These are phyloP conservation scores for Brachyrhaphis roseni DNA, from an alignment of 2,797 vertebrate species.

Conservation along the genomic window DNA sequence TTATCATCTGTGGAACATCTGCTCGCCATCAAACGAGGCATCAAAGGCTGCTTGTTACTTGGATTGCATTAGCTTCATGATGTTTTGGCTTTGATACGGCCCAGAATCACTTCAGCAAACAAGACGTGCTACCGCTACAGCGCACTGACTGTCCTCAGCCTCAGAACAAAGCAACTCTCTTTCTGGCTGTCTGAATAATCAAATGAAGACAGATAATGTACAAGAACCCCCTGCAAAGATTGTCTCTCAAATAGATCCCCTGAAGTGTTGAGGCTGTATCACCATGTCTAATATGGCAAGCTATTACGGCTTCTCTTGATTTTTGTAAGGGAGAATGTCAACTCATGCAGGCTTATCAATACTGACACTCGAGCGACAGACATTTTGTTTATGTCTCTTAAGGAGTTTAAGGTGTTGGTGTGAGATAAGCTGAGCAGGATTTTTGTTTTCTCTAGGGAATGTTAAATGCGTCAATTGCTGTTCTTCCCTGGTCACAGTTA, in stretches of 20 bases:
- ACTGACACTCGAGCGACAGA: conserved; percentile 46
- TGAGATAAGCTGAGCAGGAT: conserved; percentile 62
- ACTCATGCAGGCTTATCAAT: conserved; percentile 53
- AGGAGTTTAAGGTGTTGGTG: conserved; percentile 64
- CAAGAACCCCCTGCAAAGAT: conserved; percentile 38
- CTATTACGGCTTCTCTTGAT: conserved; percentile 38
- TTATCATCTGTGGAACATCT: conserved; percentile 67
- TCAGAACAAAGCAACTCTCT: conserved; percentile 41
- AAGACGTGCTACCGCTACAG: conserved; percentile 38
- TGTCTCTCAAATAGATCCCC: conserved; percentile 23
- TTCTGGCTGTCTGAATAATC: conserved; percentile 62
- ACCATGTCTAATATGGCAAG: conserved; percentile 25
- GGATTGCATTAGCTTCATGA: conserved; percentile 65
- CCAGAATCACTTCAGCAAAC: conserved; percentile 44
- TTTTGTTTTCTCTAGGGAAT: conserved; percentile 46
- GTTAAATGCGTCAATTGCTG: conserved; percentile 33
- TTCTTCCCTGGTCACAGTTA: conserved; percentile 38
- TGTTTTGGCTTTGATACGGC: conserved; percentile 62
- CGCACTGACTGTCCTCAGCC: conserved; percentile 46
- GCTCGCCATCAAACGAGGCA: conserved; percentile 58
- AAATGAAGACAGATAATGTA: conserved; percentile 63
- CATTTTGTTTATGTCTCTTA: conserved; percentile 58
- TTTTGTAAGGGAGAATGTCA: conserved; percentile 40
- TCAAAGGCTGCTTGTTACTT: conserved; percentile 65
- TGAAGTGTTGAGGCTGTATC: conserved; percentile 41